Conservation (phyloP, 2,113 vertebrate species). For the Columbina picui region DNA sequence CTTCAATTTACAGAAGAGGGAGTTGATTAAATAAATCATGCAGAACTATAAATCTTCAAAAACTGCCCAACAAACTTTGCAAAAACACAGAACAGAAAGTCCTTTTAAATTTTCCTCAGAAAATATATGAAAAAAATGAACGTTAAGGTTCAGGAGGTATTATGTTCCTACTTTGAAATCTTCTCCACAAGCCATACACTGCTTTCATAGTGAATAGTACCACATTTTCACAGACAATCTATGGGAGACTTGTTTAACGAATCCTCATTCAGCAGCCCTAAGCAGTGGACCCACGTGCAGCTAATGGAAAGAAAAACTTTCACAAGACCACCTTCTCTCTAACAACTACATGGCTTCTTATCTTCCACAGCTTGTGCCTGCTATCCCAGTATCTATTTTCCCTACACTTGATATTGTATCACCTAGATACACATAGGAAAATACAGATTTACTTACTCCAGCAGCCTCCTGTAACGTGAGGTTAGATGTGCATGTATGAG, state of each 20-base stretch:
- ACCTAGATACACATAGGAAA: neutral
- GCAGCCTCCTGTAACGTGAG: fast-evolving
- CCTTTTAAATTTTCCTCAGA: neutral
- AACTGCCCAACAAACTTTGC: neutral
- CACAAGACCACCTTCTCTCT: neutral
- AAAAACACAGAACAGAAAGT: neutral
- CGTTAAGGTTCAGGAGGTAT: neutral
- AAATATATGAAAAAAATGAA: neutral
- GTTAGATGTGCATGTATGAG: fast-evolving
- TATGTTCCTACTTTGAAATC: neutral
- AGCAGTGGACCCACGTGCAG: neutral
- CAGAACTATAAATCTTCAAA: neutral
- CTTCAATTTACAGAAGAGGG: neutral
- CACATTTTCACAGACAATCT: neutral
- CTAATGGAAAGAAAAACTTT: neutral
- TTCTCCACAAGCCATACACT: neutral
- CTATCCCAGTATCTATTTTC: neutral
- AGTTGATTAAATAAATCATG: neutral
- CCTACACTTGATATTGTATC: neutral
- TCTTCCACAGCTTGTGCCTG: neutral
- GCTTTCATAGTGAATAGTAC: neutral
- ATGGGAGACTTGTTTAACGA: neutral
- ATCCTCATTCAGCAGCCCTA: neutral
- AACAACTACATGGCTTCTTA: neutral
- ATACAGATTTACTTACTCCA: neutral